Evolutionary conservation across 2,113 vertebrate species (phyloP).

Genomic region (Onychostoma macrolepis): DNA sequence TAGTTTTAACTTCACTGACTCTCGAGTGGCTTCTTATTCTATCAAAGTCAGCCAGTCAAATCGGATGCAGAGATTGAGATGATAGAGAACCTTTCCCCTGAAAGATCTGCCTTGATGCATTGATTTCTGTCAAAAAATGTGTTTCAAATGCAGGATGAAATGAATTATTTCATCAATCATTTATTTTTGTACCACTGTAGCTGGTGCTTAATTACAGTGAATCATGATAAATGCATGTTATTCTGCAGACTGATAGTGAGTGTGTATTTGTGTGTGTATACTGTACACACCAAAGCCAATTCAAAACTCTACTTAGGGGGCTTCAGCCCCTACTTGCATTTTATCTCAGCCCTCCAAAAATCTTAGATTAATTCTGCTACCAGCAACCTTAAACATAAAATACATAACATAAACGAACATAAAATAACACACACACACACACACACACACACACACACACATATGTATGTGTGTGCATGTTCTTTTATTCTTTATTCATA

Average conservation of each 20-base stretch:
- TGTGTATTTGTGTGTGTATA: neutral
- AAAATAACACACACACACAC: no score
- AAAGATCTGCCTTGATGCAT: neutral
- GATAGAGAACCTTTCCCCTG: neutral
- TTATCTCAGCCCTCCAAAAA: neutral
- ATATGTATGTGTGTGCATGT: no score
- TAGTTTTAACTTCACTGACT: conserved; percentile 8
- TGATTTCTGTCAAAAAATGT: neutral
- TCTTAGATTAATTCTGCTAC: neutral
- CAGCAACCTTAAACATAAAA: neutral
- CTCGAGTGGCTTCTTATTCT: neutral
- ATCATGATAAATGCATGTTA: neutral
- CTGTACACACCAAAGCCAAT: neutral
- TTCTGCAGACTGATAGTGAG: neutral
- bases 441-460: no score
- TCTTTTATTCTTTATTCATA: no score
- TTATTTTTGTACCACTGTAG: neutral
- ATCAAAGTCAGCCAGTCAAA: neutral
- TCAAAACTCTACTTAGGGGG: neutral
- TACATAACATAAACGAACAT: no score
- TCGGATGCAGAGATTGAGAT: neutral
- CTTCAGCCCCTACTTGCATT: neutral
- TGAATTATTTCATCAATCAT: neutral
- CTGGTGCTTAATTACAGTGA: neutral
- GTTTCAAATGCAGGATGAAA: neutral